phyloP scores from a whole-genome alignment of 2,113 vertebrate genomes.

The Tachycineta bicolor region DNA sequence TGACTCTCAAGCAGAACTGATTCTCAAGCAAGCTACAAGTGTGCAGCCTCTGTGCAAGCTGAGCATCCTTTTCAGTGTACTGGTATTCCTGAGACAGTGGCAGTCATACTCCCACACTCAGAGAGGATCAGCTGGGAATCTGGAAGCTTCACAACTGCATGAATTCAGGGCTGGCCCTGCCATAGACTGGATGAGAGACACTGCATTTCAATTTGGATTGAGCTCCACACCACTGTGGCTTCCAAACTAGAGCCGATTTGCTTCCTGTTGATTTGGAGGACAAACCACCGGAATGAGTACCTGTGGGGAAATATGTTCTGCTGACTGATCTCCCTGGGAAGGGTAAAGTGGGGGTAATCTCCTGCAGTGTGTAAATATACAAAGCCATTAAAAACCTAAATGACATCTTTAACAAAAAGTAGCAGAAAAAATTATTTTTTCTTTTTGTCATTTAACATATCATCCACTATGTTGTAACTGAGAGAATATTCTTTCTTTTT shows the following conservation, averaged over 20 bases:
- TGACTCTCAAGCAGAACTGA: neutral
- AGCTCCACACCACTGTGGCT: neutral
- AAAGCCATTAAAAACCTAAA: neutral
- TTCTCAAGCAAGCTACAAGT: neutral
- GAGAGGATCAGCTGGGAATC: neutral
- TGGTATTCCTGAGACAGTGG: neutral
- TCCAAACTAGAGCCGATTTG: neutral
- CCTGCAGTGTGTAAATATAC: neutral
- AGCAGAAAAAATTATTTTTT: neutral
- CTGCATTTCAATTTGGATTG: neutral
- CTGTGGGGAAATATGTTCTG: neutral
- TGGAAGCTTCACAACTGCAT: neutral
- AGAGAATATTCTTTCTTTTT: neutral
- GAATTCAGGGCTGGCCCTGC: neutral
- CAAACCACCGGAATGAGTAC: neutral
- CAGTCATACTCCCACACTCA: neutral
- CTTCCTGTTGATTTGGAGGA: neutral
- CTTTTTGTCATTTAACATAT: neutral
- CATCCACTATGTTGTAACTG: neutral
- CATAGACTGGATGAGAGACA: neutral
- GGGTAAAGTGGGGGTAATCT: neutral
- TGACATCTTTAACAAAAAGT: neutral
- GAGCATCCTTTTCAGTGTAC: neutral
- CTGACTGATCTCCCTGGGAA: neutral
- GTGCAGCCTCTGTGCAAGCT: neutral